Evolutionary conservation across 2,113 vertebrate genomes (phyloP).

Genomic region (Callospermophilus lateralis): DNA sequence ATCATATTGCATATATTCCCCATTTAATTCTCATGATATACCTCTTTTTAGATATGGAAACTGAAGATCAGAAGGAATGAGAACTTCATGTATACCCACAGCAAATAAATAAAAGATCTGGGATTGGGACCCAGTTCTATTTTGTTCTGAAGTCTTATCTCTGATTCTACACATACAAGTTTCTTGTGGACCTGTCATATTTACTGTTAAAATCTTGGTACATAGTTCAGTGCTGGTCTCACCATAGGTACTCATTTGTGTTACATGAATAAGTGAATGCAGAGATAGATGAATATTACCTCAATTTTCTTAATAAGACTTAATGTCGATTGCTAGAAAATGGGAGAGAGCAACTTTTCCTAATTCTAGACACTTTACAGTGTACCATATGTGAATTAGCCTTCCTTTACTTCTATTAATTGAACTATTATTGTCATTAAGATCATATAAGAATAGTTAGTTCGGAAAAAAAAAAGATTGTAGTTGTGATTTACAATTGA

Average conservation of each 20-base stretch:
- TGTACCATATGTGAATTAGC: neutral
- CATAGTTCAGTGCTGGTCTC: neutral
- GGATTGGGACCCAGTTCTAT: neutral
- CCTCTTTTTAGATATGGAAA: slow-evolving; percentile 18
- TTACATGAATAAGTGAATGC: neutral
- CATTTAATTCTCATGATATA: slow-evolving; percentile 17
- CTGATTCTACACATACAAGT: neutral
- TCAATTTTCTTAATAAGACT: neutral
- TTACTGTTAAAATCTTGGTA: neutral
- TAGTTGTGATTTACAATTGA: neutral
- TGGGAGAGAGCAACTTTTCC: neutral
- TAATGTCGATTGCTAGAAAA: neutral
- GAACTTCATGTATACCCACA: neutral
- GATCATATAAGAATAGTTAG: neutral
- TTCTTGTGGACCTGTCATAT: neutral
- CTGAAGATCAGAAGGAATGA: slow-evolving; percentile 32
- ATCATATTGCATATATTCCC: neutral
- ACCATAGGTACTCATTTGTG: neutral
- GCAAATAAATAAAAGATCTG: neutral
- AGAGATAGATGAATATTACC: neutral
- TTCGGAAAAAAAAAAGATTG: neutral
- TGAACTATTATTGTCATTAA: slow-evolving; percentile 16
- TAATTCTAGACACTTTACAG: neutral
- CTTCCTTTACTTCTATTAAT: neutral
- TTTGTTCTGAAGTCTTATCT: neutral